phyloP scores from a whole-genome alignment of 2,797 vertebrate genomes.

The Steatocranus sp. region DNA sequence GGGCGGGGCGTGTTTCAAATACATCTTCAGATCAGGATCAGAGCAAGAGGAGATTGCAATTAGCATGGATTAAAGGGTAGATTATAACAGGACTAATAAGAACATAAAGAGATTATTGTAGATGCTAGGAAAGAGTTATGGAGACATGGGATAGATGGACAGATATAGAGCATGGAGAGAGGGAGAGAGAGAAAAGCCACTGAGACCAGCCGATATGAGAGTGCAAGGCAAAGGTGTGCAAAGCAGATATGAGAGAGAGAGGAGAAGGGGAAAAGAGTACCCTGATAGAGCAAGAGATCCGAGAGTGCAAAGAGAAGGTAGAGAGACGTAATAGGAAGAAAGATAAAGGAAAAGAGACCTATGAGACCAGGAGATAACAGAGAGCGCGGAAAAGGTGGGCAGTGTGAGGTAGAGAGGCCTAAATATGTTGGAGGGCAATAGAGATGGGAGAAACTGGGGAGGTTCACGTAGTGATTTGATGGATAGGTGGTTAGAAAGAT shows the following conservation, averaged over 20 bases:
- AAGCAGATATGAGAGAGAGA: conserved; percentile 28
- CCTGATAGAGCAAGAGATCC: conserved; percentile 25
- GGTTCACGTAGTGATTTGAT: conserved; percentile 31
- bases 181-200: neutral
- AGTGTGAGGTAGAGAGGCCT: neutral
- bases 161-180: conserved; percentile 22
- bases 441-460: neutral
- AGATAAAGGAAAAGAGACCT: conserved; percentile 45
- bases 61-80: conserved; percentile 58
- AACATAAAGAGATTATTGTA: conserved; percentile 57
- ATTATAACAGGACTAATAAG: conserved; percentile 52
- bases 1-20: conserved; percentile 31
- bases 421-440: conserved; percentile 22
- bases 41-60: conserved; percentile 40
- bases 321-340: conserved; percentile 41
- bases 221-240: conserved; percentile 30
- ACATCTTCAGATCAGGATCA: conserved; percentile 45
- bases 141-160: conserved; percentile 25
- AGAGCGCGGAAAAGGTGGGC: conserved; percentile 16
- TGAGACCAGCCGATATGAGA: conserved; percentile 28
- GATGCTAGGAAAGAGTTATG: conserved; percentile 24
- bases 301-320: conserved; percentile 12
- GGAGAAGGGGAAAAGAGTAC: neutral
- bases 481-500: conserved; percentile 33
- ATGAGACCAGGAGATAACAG: conserved; percentile 47